phyloP scores from a whole-genome alignment of 2,113 vertebrate genomes.

The Hirundichthys speculiger region DNA sequence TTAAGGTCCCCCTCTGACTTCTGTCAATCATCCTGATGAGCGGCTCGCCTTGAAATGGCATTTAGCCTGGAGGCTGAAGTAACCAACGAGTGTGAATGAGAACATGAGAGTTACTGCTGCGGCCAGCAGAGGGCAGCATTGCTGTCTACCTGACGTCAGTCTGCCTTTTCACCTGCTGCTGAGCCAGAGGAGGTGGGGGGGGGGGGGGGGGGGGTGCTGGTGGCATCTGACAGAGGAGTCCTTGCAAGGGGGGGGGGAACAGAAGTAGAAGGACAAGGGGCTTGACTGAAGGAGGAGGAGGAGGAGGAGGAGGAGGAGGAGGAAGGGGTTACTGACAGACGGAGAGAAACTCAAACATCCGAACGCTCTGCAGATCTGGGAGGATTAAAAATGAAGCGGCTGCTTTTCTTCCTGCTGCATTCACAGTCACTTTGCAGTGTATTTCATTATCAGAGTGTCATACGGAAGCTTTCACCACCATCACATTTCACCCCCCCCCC shows the following conservation, averaged over 20 bases:
- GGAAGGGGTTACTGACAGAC: constrained; percentile 33
- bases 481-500: constrained; percentile 21
- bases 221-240: constrained; percentile 16
- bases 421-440: constrained; percentile 67
- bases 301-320: not conserved
- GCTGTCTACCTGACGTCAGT: constrained; percentile 46
- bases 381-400: constrained; percentile 65
- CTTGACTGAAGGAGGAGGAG: constrained; percentile 28
- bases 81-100: constrained; percentile 6
- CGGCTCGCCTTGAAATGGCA: constrained; percentile 15
- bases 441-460: constrained; percentile 67
- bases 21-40: constrained; percentile 37
- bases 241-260: not conserved
- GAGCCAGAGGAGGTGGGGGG: not conserved
- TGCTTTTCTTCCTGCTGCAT: constrained; percentile 69
- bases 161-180: constrained; percentile 9
- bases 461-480: constrained; percentile 29
- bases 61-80: constrained; percentile 29
- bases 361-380: constrained; percentile 37
- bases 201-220: not conserved
- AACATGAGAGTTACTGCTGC: no score
- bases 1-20: constrained; percentile 11
- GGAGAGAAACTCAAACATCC: constrained; percentile 23
- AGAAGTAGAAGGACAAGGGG: constrained; percentile 21
- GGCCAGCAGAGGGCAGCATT: constrained; percentile 77